A percentile compares a stretch with the other conserved stretches of the same genome.
Conservation (phyloP, 1,140 invertebrate genomes). For the Reticulitermes speratus region DNA sequence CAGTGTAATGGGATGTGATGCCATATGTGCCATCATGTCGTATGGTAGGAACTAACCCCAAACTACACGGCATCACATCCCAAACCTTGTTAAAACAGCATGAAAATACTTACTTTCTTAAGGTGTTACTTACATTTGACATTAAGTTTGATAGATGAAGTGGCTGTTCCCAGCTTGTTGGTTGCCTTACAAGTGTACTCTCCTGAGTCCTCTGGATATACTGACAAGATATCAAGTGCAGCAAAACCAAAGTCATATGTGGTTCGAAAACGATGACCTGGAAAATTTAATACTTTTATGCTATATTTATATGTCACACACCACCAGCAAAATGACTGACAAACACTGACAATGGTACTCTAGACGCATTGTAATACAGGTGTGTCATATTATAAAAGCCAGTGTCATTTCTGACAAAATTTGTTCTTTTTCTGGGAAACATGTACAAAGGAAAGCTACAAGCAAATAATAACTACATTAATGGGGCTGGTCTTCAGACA, state of each 20-base stretch:
- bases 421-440: neutral
- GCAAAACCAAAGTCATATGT: slow-evolving; percentile 95
- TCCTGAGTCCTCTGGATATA: slow-evolving; percentile 91
- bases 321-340: too few relatives aligned
- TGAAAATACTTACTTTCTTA: neutral
- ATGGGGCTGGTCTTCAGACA: too few relatives aligned
- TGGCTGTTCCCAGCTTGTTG: slow-evolving; percentile 80
- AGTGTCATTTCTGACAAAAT: neutral
- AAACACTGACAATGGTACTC: too few relatives aligned
- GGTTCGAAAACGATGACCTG: slow-evolving; percentile 85
- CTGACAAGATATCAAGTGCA: slow-evolving; percentile 86
- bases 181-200: slow-evolving; percentile 88
- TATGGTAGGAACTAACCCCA: too few relatives aligned
- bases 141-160: slow-evolving; percentile 75
- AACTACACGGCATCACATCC: too few relatives aligned
- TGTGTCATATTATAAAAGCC: too few relatives aligned
- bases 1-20: too few relatives aligned
- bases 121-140: slow-evolving; percentile 71
- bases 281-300: neutral
- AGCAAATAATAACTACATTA: too few relatives aligned
- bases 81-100: too few relatives aligned
- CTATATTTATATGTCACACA: slow-evolving; percentile 43
- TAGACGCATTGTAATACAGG: too few relatives aligned
- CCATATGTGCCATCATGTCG: too few relatives aligned
- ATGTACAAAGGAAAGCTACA: too few relatives aligned